Evolutionary conservation across 1,140 invertebrate genomes (phyloP).

Genomic region (Hetaerina americana): DNA sequence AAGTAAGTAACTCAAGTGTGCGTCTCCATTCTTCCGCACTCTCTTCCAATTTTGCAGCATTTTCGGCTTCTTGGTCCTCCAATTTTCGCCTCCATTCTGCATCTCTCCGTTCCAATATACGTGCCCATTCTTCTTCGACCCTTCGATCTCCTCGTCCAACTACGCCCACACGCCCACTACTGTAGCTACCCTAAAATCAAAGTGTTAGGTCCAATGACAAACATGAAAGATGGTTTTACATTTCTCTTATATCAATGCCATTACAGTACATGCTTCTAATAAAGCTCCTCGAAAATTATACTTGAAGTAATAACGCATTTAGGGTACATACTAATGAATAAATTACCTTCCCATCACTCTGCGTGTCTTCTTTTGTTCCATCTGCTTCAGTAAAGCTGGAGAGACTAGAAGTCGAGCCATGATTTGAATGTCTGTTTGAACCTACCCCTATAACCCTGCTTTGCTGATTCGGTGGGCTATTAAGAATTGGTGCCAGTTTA

Average conservation of each 20-base stretch:
- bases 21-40: slow-evolving; percentile 53
- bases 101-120: slow-evolving; percentile 38
- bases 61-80: slow-evolving; percentile 38
- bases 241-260: no score
- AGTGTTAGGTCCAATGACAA: no score
- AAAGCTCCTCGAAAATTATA: no score
- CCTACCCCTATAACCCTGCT: slow-evolving; percentile 32
- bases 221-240: no score
- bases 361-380: slow-evolving; percentile 23
- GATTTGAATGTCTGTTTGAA: slow-evolving; percentile 34
- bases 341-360: slow-evolving; percentile 4
- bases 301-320: no score
- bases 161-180: slow-evolving; percentile 15
- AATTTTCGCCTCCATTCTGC: slow-evolving; percentile 39
- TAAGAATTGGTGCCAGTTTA: slow-evolving; percentile 26
- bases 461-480: slow-evolving; percentile 22
- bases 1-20: slow-evolving; percentile 38
- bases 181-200: slow-evolving; percentile 18
- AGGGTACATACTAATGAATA: slow-evolving; percentile 16
- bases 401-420: slow-evolving; percentile 46
- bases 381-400: slow-evolving; percentile 34
- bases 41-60: slow-evolving; percentile 33
- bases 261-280: no score
- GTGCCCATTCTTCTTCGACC: slow-evolving; percentile 39
- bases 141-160: slow-evolving; percentile 32